phyloP scores from a whole-genome alignment of 1,140 invertebrate genomes.

The Belonocnema kinseyi region DNA sequence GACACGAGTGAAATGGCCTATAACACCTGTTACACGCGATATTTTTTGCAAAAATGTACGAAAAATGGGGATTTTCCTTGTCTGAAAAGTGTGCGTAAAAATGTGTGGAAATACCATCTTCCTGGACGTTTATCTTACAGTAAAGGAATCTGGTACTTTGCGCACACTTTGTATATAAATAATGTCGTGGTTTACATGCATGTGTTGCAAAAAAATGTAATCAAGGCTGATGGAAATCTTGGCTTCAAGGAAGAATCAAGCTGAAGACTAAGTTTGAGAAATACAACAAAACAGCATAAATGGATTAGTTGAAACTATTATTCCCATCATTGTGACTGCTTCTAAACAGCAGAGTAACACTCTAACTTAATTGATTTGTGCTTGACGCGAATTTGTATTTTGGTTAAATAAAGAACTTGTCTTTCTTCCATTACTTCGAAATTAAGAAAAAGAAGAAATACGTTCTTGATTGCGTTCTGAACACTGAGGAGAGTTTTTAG shows the following conservation, averaged over 20 bases:
- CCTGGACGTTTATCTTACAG: no score
- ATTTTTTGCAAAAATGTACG: background rate
- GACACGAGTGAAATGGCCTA: no score
- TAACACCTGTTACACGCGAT: background rate
- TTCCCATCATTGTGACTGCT: no score
- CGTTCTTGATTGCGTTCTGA: background rate
- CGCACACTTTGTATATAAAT: no score
- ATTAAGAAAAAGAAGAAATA: conserved; percentile 11
- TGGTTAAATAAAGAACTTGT: background rate
- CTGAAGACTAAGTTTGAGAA: background rate
- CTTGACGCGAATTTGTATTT: background rate
- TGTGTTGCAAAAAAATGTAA: no score
- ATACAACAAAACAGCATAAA: background rate
- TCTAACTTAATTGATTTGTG: background rate
- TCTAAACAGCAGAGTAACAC: no score
- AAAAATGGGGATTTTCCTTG: no score
- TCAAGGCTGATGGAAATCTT: conserved; percentile 3
- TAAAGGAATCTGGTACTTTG: no score
- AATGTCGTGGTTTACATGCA: no score
- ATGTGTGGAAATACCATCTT: no score
- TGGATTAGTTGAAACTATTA: no score
- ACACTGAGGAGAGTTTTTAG: conserved; percentile 55
- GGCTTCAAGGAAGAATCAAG: background rate
- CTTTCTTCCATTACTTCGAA: background rate
- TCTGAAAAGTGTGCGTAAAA: no score